phyloP scores from a whole-genome alignment of 2,797 vertebrate species.

The Poecile montanus region DNA sequence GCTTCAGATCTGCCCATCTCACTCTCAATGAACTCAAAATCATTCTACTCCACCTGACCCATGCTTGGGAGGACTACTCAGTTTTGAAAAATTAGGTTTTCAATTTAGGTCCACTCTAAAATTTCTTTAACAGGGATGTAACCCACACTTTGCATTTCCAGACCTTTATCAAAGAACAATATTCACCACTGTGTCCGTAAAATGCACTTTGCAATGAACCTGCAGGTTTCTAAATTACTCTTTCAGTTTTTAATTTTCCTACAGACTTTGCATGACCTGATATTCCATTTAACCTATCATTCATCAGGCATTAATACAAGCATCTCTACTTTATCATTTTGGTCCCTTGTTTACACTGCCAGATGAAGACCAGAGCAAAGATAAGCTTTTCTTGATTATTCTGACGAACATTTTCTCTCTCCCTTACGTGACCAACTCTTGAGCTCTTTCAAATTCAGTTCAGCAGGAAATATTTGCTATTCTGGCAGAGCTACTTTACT shows the following conservation, averaged over 20 bases:
- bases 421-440: not conserved
- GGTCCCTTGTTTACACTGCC: not conserved
- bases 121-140: not conserved
- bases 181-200: not conserved
- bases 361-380: not conserved
- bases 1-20: not conserved
- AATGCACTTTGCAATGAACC: not conserved
- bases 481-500: not conserved
- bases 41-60: not conserved
- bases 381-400: not conserved
- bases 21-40: not conserved
- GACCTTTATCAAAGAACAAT: not conserved
- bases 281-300: not conserved
- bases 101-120: not conserved
- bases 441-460: not conserved
- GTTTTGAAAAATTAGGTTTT: not conserved
- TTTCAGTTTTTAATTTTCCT: not conserved
- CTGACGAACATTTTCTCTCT: not conserved
- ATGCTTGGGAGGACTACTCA: not conserved
- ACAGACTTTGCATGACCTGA: not conserved
- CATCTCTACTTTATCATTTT: not conserved
- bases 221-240: not conserved
- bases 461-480: not conserved
- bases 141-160: not conserved
- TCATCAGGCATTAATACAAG: not conserved